A percentile compares a stretch with the other conserved stretches of the same genome.
phyloP scores from a whole-genome alignment of 2,113 vertebrate species.

The Pygoscelis adeliae region DNA sequence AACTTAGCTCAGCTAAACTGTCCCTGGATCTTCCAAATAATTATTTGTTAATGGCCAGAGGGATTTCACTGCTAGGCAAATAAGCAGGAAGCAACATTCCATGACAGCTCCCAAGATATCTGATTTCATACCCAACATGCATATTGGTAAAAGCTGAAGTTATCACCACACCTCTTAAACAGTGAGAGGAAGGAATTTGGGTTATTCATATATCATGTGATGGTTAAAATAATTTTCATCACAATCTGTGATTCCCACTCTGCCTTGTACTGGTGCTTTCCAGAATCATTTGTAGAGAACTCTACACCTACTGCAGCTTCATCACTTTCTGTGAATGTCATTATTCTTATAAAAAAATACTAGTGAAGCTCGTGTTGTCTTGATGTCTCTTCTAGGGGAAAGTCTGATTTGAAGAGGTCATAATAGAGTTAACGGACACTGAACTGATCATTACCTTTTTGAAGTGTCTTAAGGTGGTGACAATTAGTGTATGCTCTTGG shows the following conservation, averaged over 20 bases:
- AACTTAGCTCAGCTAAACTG: background rate
- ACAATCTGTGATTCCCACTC: rapidly evolving
- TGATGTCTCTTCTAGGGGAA: background rate
- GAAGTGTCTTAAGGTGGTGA: background rate
- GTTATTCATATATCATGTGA: background rate
- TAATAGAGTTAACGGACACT: background rate
- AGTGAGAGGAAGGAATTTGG: background rate
- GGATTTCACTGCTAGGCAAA: background rate
- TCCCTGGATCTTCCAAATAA: background rate
- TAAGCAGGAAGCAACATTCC: background rate
- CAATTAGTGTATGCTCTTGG: background rate
- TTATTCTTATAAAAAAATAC: rapidly evolving
- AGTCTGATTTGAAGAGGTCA: background rate
- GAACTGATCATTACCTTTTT: background rate
- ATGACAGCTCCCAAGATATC: background rate
- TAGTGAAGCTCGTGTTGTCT: background rate
- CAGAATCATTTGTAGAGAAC: background rate
- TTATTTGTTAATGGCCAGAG: background rate
- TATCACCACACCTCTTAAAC: background rate
- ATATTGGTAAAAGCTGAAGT: background rate
- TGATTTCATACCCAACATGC: rapidly evolving
- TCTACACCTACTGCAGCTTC: background rate
- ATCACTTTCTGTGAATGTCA: background rate
- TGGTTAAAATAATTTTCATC: background rate
- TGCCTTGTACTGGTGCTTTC: background rate